A percentile compares a stretch with the other conserved stretches of the same genome.
phyloP scores from a whole-genome alignment of 2,888 invertebrate genomes.

The Eretmocerus hayati region DNA sequence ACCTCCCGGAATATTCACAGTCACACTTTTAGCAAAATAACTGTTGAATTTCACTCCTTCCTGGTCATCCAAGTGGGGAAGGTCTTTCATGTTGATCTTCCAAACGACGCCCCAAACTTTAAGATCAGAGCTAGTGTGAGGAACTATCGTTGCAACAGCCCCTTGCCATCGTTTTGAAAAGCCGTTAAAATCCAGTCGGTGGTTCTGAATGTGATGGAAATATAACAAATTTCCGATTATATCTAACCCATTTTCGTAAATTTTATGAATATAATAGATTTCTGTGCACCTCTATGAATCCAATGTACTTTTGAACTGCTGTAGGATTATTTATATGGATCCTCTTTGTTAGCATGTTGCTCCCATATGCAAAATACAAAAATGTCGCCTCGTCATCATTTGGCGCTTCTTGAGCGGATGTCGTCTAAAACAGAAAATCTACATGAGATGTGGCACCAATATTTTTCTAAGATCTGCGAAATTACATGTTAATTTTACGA shows the following conservation, averaged over 20 bases:
- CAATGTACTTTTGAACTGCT: constrained; percentile 63
- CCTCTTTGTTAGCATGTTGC: constrained; percentile 73
- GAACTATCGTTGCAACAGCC: constrained; percentile 75
- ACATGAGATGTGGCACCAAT: no score
- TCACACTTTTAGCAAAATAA: constrained; percentile 61
- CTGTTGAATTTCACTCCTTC: constrained; percentile 65
- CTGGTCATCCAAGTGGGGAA: constrained; percentile 55
- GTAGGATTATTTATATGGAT: constrained; percentile 76
- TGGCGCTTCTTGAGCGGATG: no score
- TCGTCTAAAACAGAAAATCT: no score
- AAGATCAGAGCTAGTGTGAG: constrained; percentile 47
- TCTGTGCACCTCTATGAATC: constrained; percentile 54
- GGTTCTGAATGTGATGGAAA: no score
- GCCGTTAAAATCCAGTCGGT: constrained; percentile 62
- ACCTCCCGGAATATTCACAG: constrained; percentile 54
- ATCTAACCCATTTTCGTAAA: no score
- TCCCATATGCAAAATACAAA: constrained; percentile 84
- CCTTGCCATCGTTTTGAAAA: constrained; percentile 70
- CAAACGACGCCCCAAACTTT: constrained; percentile 57
- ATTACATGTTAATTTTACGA: no score
- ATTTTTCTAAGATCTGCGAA: no score
- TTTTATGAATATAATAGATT: no score
- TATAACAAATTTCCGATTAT: no score
- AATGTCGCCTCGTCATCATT: no score
- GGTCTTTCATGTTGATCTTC: constrained; percentile 50